These are phyloP conservation scores for Cataglyphis altisquamis DNA, from an alignment of 2,888 invertebrate genomes.

Conservation along the genomic window DNA sequence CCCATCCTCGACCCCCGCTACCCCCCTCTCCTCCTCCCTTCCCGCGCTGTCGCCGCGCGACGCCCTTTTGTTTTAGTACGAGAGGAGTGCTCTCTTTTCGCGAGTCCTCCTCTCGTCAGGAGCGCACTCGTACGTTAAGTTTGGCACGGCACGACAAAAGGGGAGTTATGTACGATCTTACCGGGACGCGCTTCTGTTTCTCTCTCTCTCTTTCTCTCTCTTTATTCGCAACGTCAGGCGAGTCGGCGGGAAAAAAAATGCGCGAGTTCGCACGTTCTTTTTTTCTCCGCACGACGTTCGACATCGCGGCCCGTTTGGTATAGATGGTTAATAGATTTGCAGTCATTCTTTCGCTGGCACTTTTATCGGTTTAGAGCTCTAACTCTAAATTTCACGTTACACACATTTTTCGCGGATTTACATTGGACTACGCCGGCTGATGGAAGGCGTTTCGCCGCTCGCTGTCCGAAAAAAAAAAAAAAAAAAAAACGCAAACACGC, in stretches of 20 bases:
- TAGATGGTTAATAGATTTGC: slow-evolving; percentile 34
- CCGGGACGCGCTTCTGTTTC: slow-evolving; percentile 12
- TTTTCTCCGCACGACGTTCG: slow-evolving; percentile 22
- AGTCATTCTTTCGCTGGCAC: not conserved
- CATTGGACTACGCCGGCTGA: slow-evolving; percentile 35
- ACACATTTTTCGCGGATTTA: slow-evolving; percentile 48
- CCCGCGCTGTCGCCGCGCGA: not conserved
- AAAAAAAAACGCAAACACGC: slow-evolving; percentile 49
- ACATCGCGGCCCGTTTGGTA: slow-evolving; percentile 10
- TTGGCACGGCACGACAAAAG: slow-evolving; percentile 42
- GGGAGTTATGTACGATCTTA: slow-evolving; percentile 55
- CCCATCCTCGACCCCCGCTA: slow-evolving; percentile 21
- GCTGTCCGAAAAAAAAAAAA: slow-evolving; percentile 30
- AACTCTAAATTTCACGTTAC: slow-evolving; percentile 34
- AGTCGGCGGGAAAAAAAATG: slow-evolving; percentile 34
- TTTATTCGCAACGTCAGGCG: not conserved
- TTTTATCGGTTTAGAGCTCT: slow-evolving; percentile 6
- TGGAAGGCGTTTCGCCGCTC: slow-evolving; percentile 40
- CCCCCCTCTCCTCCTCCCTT: slow-evolving; percentile 1
- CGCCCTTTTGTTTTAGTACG: slow-evolving; percentile 70
- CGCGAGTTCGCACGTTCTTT: slow-evolving; percentile 18
- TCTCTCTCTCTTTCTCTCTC: not conserved
- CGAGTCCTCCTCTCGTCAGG: slow-evolving; percentile 56
- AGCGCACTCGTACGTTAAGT: slow-evolving; percentile 57
- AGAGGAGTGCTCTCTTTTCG: slow-evolving; percentile 65